phyloP scores from a whole-genome alignment of 2,113 vertebrate genomes.

The Neopipo cinnamomea region DNA sequence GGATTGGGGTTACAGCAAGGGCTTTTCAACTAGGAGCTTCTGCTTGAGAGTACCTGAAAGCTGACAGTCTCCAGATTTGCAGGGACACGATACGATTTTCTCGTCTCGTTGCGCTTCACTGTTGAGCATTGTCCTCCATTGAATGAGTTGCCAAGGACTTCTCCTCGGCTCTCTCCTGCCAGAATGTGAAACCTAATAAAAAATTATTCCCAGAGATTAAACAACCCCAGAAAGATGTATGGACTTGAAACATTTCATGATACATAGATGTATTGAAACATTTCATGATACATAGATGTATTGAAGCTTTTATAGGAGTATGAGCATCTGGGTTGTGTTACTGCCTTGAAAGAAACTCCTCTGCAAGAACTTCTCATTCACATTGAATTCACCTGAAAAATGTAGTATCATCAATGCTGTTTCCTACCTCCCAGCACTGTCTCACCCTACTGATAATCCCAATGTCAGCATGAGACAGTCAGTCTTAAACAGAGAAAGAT shows the following conservation, averaged over 20 bases:
- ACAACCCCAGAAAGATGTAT: neutral
- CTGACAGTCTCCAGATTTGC: constrained; percentile 82
- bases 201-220: constrained; percentile 28
- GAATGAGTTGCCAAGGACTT: constrained; percentile 85
- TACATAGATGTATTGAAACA: neutral
- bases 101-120: constrained; percentile 66
- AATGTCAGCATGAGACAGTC: neutral
- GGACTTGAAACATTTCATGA: neutral
- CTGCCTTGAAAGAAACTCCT: constrained; percentile 2
- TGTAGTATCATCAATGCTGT: neutral
- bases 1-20: neutral
- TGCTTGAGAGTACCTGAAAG: constrained; percentile 78
- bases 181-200: constrained; percentile 82
- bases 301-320: neutral
- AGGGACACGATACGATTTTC: constrained; percentile 79
- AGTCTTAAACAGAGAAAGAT: neutral
- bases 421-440: neutral
- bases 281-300: neutral
- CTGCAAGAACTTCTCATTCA: neutral
- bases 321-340: neutral
- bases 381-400: neutral
- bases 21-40: neutral
- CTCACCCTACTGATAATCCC: neutral
- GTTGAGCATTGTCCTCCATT: constrained; percentile 81
- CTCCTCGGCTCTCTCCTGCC: constrained; percentile 78